These are phyloP conservation scores for Schlechtendalia chinensis DNA, from an alignment of 1,140 invertebrate species.

Conservation along the genomic window DNA sequence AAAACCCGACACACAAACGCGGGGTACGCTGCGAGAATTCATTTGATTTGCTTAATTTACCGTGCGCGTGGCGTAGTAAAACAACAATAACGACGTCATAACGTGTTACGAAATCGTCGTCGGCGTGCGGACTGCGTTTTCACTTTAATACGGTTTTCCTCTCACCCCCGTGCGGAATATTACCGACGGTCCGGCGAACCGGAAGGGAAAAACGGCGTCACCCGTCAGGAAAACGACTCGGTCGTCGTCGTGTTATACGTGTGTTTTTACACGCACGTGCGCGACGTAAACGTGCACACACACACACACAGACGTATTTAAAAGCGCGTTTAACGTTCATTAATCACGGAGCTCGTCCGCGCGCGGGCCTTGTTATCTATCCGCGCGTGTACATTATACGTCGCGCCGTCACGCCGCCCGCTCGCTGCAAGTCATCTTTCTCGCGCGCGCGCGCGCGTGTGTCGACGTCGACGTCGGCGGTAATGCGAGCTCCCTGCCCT, in stretches of 20 bases:
- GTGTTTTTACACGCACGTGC: too few relatives aligned
- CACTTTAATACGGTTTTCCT: neutral
- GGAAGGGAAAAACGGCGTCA: neutral
- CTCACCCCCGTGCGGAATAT: slow-evolving; percentile 11
- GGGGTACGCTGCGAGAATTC: too few relatives aligned
- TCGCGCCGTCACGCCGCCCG: neutral
- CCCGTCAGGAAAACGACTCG: too few relatives aligned
- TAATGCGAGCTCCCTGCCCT: too few relatives aligned
- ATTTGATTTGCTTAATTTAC: slow-evolving; percentile 32
- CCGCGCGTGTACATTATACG: neutral
- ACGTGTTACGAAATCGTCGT: too few relatives aligned
- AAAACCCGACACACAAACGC: too few relatives aligned
- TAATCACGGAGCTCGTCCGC: slow-evolving; percentile 16
- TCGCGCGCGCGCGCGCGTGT: neutral
- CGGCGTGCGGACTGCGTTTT: neutral
- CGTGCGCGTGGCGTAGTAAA: neutral
- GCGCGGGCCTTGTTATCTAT: slow-evolving; percentile 33
- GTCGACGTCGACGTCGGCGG: neutral
- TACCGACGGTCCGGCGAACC: slow-evolving; percentile 2
- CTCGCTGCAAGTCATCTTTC: slow-evolving; percentile 25
- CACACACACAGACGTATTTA: slow-evolving; percentile 3
- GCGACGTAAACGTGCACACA: neutral
- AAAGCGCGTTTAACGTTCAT: slow-evolving; percentile 46
- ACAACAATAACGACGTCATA: too few relatives aligned
- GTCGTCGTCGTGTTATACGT: too few relatives aligned